Percentiles rank a stretch among this genome's conserved stretches.
Conservation (phyloP, 2,113 vertebrate species). For the Monopterus albus region DNA sequence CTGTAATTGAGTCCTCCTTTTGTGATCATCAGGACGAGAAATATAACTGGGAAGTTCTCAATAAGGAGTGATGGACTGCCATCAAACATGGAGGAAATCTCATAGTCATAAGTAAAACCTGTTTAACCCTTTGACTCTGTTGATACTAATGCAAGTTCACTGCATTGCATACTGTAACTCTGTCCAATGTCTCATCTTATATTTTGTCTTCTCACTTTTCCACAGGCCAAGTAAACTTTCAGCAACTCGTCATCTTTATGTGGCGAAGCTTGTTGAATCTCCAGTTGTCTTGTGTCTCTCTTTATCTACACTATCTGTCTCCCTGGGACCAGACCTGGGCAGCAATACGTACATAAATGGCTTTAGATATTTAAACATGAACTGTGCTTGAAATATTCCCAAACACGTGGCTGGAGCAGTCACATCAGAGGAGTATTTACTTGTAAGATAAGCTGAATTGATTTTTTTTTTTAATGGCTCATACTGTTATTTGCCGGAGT, state of each 20-base stretch:
- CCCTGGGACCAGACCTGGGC: conserved; percentile 70
- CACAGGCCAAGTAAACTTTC: conserved; percentile 77
- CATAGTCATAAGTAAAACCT: conserved; percentile 70
- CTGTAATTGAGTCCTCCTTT: background rate
- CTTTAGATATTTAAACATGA: conserved; percentile 70
- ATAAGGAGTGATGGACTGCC: conserved; percentile 54
- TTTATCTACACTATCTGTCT: conserved; percentile 66
- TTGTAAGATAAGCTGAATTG: conserved; percentile 67
- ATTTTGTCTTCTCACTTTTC: conserved; percentile 8
- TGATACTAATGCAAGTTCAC: background rate
- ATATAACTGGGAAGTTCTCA: conserved; percentile 65
- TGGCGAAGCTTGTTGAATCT: conserved; percentile 61
- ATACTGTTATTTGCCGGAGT: conserved; percentile 76
- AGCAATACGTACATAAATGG: conserved; percentile 76
- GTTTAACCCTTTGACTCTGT: background rate
- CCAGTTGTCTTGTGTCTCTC: conserved; percentile 75
- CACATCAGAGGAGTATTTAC: conserved; percentile 46
- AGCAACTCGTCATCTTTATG: conserved; percentile 58
- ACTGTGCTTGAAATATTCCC: conserved; percentile 59
- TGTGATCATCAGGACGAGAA: conserved; percentile 69
- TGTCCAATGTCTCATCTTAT: background rate
- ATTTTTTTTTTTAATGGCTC: conserved; percentile 62
- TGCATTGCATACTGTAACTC: background rate
- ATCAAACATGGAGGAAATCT: conserved; percentile 26
- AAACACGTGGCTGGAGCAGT: conserved; percentile 44